Conservation (phyloP, 2,888 invertebrate genomes). For the Himalopsyche kuldschensis region DNA sequence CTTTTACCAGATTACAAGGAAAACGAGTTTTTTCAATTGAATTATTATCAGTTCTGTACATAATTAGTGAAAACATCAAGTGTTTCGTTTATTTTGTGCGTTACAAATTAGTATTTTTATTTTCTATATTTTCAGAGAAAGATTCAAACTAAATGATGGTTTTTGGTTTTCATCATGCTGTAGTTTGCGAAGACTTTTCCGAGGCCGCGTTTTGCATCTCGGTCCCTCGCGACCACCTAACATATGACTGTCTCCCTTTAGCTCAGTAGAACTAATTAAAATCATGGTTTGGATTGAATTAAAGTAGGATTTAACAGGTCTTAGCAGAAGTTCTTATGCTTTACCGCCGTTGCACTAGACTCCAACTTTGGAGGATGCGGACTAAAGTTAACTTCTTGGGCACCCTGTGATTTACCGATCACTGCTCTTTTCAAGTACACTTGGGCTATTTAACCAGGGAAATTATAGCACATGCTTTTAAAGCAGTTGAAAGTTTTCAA, state of each 20-base stretch:
- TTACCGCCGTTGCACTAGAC: conserved; percentile 1
- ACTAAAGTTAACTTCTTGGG: neutral
- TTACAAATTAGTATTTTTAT: too few species aligned
- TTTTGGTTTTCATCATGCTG: neutral
- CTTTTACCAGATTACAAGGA: too few species aligned
- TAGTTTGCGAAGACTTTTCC: neutral
- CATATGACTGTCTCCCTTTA: neutral
- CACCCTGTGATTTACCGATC: neutral
- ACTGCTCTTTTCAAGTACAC: neutral
- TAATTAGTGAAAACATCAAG: too few species aligned
- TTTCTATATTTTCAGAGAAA: too few species aligned
- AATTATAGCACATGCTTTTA: neutral
- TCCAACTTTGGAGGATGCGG: neutral
- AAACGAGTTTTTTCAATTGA: too few species aligned
- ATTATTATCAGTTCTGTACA: too few species aligned
- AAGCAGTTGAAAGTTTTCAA: too few species aligned
- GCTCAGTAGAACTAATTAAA: conserved; percentile 30
- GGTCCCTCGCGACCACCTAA: neutral
- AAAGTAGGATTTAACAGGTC: conserved; percentile 34
- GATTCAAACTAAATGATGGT: too few species aligned
- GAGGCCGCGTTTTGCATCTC: conserved; percentile 9
- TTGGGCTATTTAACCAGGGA: neutral
- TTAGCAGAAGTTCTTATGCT: conserved; percentile 10
- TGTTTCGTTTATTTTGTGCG: too few species aligned
- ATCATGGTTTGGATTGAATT: conserved; percentile 32